Percentiles rank a stretch among this genome's conserved stretches.
Conservation (phyloP, 2,797 vertebrate genomes). For the Gambelia wislizenii region DNA sequence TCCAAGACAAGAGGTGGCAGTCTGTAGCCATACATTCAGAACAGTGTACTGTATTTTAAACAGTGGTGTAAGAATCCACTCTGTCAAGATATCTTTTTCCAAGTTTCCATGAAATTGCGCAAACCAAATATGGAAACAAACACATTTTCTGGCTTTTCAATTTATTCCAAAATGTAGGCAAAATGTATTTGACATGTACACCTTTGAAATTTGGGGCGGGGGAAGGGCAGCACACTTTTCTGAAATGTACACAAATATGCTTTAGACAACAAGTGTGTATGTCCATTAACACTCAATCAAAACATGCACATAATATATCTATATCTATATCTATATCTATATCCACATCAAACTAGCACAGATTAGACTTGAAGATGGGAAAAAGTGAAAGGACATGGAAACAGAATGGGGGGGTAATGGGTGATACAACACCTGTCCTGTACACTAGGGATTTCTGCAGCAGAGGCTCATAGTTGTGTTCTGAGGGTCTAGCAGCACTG, state of each 20-base stretch:
- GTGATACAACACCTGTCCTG: no score
- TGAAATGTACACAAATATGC: background rate
- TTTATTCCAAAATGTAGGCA: no score
- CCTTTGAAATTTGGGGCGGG: background rate
- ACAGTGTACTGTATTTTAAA: background rate
- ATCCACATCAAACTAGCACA: background rate
- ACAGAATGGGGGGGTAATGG: no score
- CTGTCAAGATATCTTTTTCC: no score
- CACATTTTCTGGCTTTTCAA: no score
- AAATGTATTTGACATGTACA: background rate
- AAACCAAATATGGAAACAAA: background rate
- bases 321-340: no score
- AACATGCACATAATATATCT: background rate
- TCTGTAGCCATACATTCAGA: constrained; percentile 5
- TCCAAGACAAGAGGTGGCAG: constrained; percentile 55
- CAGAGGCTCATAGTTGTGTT: no score
- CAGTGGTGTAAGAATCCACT: no score
- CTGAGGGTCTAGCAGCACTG: no score
- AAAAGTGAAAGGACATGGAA: background rate
- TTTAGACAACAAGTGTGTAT: background rate
- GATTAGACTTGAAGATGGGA: background rate
- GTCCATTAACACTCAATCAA: background rate
- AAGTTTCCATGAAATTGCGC: background rate
- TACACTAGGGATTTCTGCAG: no score
- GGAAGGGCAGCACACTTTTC: no score